These are phyloP conservation scores for Leucophora obtusa DNA, from an alignment of 2,888 invertebrate species.

Conservation along the genomic window DNA sequence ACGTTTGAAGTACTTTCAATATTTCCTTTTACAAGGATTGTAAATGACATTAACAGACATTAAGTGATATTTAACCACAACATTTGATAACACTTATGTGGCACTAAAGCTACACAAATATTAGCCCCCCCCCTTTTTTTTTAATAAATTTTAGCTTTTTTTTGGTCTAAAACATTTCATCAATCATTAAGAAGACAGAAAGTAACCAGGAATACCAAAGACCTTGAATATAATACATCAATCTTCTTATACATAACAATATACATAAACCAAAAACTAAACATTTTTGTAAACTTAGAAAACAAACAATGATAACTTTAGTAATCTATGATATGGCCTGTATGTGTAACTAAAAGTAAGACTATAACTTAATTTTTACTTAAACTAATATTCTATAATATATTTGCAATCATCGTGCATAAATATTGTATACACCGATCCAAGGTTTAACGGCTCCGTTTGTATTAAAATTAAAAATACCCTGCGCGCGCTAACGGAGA, in stretches of 20 bases:
- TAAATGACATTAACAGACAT: conserved; percentile 62
- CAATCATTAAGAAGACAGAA: conserved; percentile 50
- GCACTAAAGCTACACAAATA: background rate
- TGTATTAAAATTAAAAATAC: no score
- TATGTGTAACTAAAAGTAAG: background rate
- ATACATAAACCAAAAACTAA: conserved; percentile 1
- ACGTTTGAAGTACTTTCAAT: conserved; percentile 37
- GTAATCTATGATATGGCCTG: conserved; percentile 40
- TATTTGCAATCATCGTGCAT: no score
- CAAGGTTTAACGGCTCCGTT: no score
- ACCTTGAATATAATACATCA: conserved; percentile 42
- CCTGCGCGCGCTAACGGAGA: no score
- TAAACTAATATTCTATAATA: background rate
- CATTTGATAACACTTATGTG: background rate
- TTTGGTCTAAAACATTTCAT: conserved; percentile 35
- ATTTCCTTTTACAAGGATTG: conserved; percentile 10
- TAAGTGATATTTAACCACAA: conserved; percentile 54
- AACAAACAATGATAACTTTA: conserved; percentile 7
- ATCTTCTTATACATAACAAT: conserved; percentile 20
- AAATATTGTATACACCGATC: no score
- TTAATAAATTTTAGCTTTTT: conserved; percentile 5
- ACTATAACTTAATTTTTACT: background rate
- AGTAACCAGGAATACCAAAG: conserved; percentile 19
- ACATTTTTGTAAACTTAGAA: conserved; percentile 20
- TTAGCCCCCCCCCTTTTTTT: background rate